Percentiles rank a stretch among this genome's conserved stretches.
Conservation (phyloP, 2,113 vertebrate genomes). For the Xiphias gladius region DNA sequence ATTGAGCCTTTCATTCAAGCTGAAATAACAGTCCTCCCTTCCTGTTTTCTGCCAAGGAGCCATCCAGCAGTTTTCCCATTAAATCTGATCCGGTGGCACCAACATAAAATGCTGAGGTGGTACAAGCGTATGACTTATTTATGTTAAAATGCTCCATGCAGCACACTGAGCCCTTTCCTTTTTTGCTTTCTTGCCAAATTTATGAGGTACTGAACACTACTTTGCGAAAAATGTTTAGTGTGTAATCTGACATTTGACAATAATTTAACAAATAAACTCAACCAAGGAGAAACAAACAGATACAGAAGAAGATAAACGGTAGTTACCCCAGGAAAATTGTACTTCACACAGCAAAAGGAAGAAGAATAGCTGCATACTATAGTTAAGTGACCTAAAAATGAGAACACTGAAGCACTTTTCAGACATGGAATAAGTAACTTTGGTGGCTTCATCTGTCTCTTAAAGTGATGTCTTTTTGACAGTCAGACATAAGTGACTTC, state of each 20-base stretch:
- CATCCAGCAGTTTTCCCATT: conserved; percentile 24
- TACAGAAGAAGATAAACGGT: too few relatives aligned
- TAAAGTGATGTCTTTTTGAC: neutral
- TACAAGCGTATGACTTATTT: conserved; percentile 41
- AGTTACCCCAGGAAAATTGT: too few relatives aligned
- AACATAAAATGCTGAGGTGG: conserved; percentile 9
- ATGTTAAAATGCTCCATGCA: conserved; percentile 41
- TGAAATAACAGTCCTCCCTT: conserved; percentile 44
- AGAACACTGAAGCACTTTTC: neutral
- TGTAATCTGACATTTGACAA: neutral
- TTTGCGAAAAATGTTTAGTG: neutral
- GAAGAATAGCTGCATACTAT: neutral
- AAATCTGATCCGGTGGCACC: conserved; percentile 31
- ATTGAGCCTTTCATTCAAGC: conserved; percentile 29
- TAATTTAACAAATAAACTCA: neutral
- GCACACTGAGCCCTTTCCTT: neutral
- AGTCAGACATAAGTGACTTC: neutral
- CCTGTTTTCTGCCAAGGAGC: conserved; percentile 10
- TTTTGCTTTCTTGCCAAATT: conserved; percentile 10
- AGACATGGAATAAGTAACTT: neutral
- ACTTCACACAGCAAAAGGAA: too few relatives aligned
- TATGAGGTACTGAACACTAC: neutral
- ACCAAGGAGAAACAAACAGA: neutral
- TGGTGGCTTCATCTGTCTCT: neutral
- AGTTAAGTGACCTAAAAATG: neutral